Base-by-base conservation (phyloP, 2,113 vertebrate species). In the Pterocles gutturalis region DNA sequence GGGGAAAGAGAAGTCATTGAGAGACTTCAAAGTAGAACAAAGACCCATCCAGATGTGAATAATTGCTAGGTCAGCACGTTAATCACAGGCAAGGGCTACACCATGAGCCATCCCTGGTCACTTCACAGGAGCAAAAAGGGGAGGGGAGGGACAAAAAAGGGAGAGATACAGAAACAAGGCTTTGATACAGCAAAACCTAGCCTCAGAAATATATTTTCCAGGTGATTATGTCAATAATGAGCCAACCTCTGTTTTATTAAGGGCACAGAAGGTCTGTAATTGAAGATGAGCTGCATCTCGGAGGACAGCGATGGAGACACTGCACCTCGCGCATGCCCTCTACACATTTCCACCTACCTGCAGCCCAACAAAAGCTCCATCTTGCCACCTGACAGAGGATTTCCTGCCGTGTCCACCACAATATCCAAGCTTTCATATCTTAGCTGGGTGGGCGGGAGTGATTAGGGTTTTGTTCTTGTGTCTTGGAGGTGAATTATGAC, bases 11-110 rank as follows among this genome's bases (percentile, higher is more conserved):
- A 95, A 93, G 96, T 85, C 77, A 97, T 93, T 97, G 94, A 96
- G 83, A 92, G 87, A 97, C 97, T 97, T 98, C 97, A 98, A 98
- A 98, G 97, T 72, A 5, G 88, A 95, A 93, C 84, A 95, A 95
- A 97, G 93, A 18, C 86, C 64, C 87, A 38, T 96, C 95, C 98
- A 98, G 97, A 98, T 97, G 97, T 97, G 97, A 92, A 87, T 97
- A 98, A 98, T 98, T 98, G 97, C 96, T 87, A 55, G 97, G 97
- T 97, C 96, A 97, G 91, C 84, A 80, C 4, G 69, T 96, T 97
- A 98, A 98, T 98, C 97, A 98, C 94, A 98, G 96, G 91, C 89
- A 58, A 95, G 85, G 67, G 90, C 83, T 83, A 24, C 75, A 10
- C 48, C 41, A 72, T 51, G 72, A 95, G 80, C 61, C 95, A 72